These are phyloP conservation scores for Acanthococcus lagerstroemiae DNA, from an alignment of 2,888 invertebrate genomes.

Conservation along the genomic window DNA sequence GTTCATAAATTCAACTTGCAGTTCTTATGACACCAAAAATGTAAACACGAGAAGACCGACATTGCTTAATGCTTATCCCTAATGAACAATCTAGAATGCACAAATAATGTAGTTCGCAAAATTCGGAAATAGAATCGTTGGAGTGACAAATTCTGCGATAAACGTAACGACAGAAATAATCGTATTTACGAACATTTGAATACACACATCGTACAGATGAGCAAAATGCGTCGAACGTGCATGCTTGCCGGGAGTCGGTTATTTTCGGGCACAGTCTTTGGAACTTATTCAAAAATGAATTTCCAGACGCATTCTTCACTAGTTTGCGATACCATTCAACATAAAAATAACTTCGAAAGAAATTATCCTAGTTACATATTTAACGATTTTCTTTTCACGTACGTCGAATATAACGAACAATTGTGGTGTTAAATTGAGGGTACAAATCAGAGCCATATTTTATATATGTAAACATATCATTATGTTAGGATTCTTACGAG, in stretches of 20 bases:
- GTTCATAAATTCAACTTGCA: no score
- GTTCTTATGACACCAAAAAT: no score
- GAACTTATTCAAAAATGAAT: slow-evolving; percentile 16
- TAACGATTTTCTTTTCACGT: not conserved
- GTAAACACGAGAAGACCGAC: no score
- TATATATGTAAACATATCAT: not conserved
- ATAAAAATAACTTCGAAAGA: slow-evolving; percentile 19
- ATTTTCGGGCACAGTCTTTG: slow-evolving; percentile 17
- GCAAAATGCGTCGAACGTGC: slow-evolving; percentile 15
- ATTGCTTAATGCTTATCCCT: no score
- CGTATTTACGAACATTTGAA: not conserved
- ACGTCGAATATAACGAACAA: not conserved
- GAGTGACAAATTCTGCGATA: not conserved
- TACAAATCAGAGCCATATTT: not conserved
- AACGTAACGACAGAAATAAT: not conserved
- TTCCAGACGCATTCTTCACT: slow-evolving; percentile 19
- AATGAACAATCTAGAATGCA: not conserved
- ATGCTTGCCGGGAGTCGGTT: not conserved
- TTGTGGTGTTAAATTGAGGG: not conserved
- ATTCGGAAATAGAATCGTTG: not conserved
- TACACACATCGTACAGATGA: no score
- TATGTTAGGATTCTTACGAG: slow-evolving; percentile 28
- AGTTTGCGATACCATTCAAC: slow-evolving; percentile 2
- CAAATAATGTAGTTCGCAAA: not conserved
- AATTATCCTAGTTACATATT: not conserved